A percentile compares a stretch with the other conserved stretches of the same genome.
Conservation (phyloP, 2,113 vertebrate genomes). For the Datnioides undecimradiatus region DNA sequence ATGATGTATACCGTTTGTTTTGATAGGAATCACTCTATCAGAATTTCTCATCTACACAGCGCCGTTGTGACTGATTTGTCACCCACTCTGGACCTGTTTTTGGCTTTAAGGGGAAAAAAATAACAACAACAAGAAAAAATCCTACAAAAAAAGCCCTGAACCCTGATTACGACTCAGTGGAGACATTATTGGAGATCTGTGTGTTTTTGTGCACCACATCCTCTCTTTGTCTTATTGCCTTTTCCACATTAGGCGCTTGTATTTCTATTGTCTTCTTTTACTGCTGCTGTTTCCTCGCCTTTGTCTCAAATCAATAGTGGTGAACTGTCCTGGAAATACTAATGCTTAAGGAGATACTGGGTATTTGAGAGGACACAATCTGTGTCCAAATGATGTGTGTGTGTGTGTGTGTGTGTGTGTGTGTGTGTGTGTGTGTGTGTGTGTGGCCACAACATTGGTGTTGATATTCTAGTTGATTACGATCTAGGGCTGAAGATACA, state of each 20-base stretch:
- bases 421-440: background rate
- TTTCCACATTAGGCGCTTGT: conserved; percentile 59
- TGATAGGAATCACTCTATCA: conserved; percentile 1
- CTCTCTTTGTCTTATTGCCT: conserved; percentile 48
- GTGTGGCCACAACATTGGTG: no score
- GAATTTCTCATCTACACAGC: background rate
- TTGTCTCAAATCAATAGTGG: conserved; percentile 59
- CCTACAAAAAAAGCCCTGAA: conserved; percentile 40
- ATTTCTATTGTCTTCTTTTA: conserved; percentile 36
- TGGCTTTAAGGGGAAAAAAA: conserved; percentile 39
- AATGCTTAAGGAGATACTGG: conserved; percentile 43
- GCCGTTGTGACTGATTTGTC: conserved; percentile 28
- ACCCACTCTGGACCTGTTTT: conserved; percentile 23
- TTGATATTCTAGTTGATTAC: conserved; percentile 20
- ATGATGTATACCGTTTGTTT: conserved; percentile 28
- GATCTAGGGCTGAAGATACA: background rate
- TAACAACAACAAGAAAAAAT: conserved; percentile 17
- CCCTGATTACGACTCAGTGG: conserved; percentile 21
- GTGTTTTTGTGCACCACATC: conserved; percentile 34
- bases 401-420: background rate
- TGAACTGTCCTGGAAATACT: conserved; percentile 56
- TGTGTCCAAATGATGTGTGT: background rate
- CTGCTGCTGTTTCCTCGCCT: conserved; percentile 33
- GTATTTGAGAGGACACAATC: conserved; percentile 40
- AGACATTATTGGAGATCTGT: conserved; percentile 54